Evolutionary conservation across 2,888 invertebrate genomes (phyloP).

Genomic region (Drosophila ustulata): DNA sequence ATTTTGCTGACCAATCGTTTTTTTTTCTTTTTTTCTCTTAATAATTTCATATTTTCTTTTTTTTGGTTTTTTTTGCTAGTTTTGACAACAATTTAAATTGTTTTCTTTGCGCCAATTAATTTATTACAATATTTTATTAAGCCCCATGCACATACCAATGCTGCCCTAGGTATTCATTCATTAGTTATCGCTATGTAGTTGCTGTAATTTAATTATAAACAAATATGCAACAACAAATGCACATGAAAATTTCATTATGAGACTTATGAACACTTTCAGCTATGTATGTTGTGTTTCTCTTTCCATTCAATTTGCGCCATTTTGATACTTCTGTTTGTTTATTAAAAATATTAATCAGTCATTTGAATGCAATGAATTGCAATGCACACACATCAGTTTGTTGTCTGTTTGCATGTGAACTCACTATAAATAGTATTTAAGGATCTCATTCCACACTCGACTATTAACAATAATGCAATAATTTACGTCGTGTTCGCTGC

Average conservation of each 20-base stretch:
- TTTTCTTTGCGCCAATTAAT: constrained; percentile 72
- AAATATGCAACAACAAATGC: constrained; percentile 68
- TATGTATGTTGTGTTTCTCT: constrained; percentile 33
- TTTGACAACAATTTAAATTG: constrained; percentile 50
- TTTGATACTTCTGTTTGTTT: constrained; percentile 62
- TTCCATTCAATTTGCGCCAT: constrained; percentile 37
- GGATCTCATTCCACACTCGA: constrained; percentile 27
- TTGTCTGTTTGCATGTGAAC: constrained; percentile 8
- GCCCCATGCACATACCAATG: constrained; percentile 5
- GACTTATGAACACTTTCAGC: constrained; percentile 55
- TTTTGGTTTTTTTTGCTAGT: constrained; percentile 25
- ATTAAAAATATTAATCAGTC: constrained; percentile 83
- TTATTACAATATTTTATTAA: constrained; percentile 72
- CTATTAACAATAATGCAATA: constrained; percentile 71
- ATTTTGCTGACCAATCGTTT: constrained; percentile 42
- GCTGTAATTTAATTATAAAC: constrained; percentile 73
- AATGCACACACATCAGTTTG: constrained; percentile 12
- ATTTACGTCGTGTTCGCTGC: constrained; percentile 62
- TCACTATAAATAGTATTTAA: constrained; percentile 48
- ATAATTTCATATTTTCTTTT: constrained; percentile 9
- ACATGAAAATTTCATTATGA: constrained; percentile 38
- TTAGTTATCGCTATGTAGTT: constrained; percentile 34
- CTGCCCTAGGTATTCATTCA: constrained; percentile 23
- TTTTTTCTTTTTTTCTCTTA: constrained; percentile 7
- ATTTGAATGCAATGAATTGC: constrained; percentile 82